Base-by-base conservation (phyloP, 37 sponge, comb jelly and placozoan species). In the Chondrilla cf. caribensis region DNA sequence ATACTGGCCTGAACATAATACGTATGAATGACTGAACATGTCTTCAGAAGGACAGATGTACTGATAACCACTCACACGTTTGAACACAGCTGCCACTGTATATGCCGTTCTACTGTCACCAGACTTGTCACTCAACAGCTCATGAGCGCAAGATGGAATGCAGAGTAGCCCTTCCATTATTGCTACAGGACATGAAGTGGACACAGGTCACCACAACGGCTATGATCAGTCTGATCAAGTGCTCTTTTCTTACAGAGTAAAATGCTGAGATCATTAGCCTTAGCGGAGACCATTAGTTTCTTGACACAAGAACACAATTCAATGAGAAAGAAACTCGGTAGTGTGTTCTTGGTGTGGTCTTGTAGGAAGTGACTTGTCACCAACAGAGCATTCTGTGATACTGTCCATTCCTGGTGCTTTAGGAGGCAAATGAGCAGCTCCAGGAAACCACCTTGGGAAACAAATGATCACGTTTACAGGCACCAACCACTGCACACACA, bases 231-330 rank as follows among this genome's bases (percentile, higher is more conserved):
- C n/a, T n/a, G n/a, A n/a, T n/a, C n/a, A n/a, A n/a, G n/a, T n/a
- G n/a, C n/a, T n/a, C n/a, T n/a, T n/a, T n/a, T n/a, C n/a, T n/a
- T n/a, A n/a, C n/a, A n/a, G n/a, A n/a, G n/a, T n/a, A n/a, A n/a
- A n/a, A n/a, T n/a, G n/a, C n/a, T n/a, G n/a, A n/a, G n/a, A n/a
- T n/a, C n/a, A n/a, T n/a, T n/a, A n/a, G n/a, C 84, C 68, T 86
- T 86, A 0, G 87, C 77, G 3, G 81, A 58, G 22, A 80, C 84
- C 15, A 86, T 81, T 58, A 70, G 79, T 22, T 37, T 73, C 11
- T 37, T 39, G 41, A 73, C 24, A 37, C 44, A 73, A 24, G 1
- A 21, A 42, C 76, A 73, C 76, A 73, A 17, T 2, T 39, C 25
- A 21, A 0, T 40, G 43, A 73, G 11, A 25, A 73, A 73, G 76